Evolutionary conservation across 2,888 invertebrate species (phyloP), one percentile per base, ranked within the genome.

Genomic region (Emesis castigata): DNA sequence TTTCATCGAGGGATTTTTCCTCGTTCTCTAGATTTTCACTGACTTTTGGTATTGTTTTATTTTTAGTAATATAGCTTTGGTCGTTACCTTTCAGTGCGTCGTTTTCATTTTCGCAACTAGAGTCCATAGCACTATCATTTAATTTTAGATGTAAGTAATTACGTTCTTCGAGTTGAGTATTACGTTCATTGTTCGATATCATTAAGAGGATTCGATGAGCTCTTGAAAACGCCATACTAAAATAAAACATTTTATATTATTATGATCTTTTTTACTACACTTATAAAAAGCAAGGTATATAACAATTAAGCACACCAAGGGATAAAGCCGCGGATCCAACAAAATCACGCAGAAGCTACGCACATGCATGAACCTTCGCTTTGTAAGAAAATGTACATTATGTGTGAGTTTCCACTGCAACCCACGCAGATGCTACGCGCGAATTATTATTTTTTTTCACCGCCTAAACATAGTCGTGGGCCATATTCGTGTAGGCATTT

Each of bases 1-100:
- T 64, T 64, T 64, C 64, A 64, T 29, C 64, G 31, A 64, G 31
- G 64, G 29, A 64, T 64, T 64, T 29, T 64, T 64, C 64, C 31
- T 64, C 64, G 64, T 31, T 64, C 14, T 29, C 29, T 64, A 64
- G 14, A 31, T 64, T 64, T 64, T 64, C 64, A n/a, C 29, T 64
- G 31, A 64, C 26, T 64, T 64, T 9, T 64, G 26, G 31, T 64
- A 53, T 53, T 53, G 53, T 53, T 18, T 53, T 53, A 18, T 53
- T 53, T 53, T 53, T 18, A 53, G 8, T 8, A 44, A 44, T n/a
- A 44, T n/a, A 44, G n/a, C 39, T 44, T 44, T 44, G 39, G 39
- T n/a, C 39, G n/a, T 18, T 53, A 53, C 18, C 18, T 18, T 18
- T 53, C 18, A 53, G 18, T 11, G 16, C n/a, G n/a, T 64, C 64